Conservation (phyloP, 2,113 vertebrate species). For the Scopus umbretta region DNA sequence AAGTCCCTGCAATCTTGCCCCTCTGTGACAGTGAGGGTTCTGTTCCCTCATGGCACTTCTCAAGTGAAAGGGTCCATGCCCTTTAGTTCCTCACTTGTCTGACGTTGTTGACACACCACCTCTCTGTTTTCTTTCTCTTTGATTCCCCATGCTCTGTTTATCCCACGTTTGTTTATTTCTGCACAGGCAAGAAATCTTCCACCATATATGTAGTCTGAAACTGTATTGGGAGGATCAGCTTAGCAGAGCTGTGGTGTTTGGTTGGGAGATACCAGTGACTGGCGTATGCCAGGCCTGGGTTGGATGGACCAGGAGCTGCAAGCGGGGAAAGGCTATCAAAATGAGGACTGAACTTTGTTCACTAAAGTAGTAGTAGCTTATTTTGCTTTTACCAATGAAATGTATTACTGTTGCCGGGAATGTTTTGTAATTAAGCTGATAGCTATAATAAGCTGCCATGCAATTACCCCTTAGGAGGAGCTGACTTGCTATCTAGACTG, state of each 20-base stretch:
- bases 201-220: background rate
- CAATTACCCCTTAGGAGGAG: slow-evolving; percentile 11
- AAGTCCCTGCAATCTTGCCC: accelerated
- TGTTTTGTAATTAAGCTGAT: slow-evolving; percentile 16
- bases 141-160: background rate
- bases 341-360: background rate
- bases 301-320: background rate
- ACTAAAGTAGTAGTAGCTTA: background rate
- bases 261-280: background rate
- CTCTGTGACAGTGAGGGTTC: background rate
- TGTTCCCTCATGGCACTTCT: background rate
- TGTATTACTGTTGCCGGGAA: background rate
- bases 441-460: slow-evolving; percentile 24
- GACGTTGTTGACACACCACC: background rate
- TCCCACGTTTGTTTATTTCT: background rate
- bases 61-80: accelerated
- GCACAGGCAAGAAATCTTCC: background rate
- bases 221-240: background rate
- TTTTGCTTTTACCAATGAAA: slow-evolving; percentile 8
- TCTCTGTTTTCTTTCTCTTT: background rate
- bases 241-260: background rate
- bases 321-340: background rate
- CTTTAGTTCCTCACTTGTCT: accelerated
- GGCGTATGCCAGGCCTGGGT: accelerated
- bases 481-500: slow-evolving; percentile 8